Base-by-base conservation (phyloP, 2,888 invertebrate genomes). In the Pterobdella sp. region DNA sequence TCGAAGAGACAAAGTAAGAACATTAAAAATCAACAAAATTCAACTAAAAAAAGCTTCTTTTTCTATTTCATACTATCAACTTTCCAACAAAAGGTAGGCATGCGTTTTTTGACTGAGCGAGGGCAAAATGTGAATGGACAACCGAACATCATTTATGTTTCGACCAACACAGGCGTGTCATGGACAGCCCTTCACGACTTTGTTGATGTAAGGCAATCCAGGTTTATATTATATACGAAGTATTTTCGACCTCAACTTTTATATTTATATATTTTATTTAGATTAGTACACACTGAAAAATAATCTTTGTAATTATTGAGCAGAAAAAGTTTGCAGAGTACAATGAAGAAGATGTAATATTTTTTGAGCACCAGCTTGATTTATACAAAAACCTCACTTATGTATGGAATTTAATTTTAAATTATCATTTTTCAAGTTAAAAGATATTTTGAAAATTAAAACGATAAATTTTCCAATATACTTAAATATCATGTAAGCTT, bases 131-230 rank as follows among this genome's bases (percentile, higher is more conserved):
- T 84, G 75, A 81, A 82, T 75, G 76, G 80, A 65, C 80, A 81
- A 72, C 81, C 82, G 68, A 82, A 83, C 75, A 81, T 83, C 64
- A 78, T 83, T 49, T 84, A 83, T 75, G 79, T 84, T 49, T 82
- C 83, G 10, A 79, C 80, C n/a, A 80, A 82, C 73, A 76, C 77
- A 36, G 81, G 80, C 1, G 74, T 75, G 37, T 76, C 78, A 34
- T 84, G 84, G 84, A 75, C 75, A 4, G 80, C 82, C 0, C 78
- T 84, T 4, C 82, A 83, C 73, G 81, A 83, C 37, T 84, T 84
- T 76, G 80, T 83, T n/a, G 79, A 82, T 72, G 83, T 83, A 76
- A n/a, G n/a, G n/a, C n/a, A n/a, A n/a, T n/a, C n/a, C n/a, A n/a
- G n/a, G n/a, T n/a, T n/a, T n/a, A n/a, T n/a, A n/a, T n/a, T n/a